Evolutionary conservation across 2,113 vertebrate species (phyloP).

Genomic region (Prinia subflava): DNA sequence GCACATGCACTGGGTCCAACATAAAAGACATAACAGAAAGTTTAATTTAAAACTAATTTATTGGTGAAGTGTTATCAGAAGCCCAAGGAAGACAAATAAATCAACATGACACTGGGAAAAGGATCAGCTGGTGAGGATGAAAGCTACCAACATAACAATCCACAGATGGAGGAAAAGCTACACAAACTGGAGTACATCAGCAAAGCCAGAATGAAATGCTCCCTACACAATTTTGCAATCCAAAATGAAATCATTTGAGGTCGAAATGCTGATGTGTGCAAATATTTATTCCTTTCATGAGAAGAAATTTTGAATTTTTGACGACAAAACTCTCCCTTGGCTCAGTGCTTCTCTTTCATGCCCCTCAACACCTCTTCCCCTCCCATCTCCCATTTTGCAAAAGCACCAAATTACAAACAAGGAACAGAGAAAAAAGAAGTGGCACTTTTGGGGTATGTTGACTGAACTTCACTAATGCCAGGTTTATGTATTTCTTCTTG

Average conservation of each 20-base stretch:
- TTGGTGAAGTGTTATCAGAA: constrained; percentile 48
- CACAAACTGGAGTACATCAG: background rate
- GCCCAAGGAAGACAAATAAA: constrained; percentile 20
- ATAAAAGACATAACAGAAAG: constrained; percentile 14
- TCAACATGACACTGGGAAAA: constrained; percentile 17
- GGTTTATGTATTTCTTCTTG: background rate
- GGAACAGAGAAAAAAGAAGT: background rate
- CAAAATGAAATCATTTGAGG: background rate
- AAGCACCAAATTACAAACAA: background rate
- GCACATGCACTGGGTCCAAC: background rate
- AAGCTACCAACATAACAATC: constrained; percentile 5
- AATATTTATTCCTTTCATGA: constrained; percentile 8
- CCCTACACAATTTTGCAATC: background rate
- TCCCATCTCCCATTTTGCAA: background rate
- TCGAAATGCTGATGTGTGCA: constrained; percentile 19
- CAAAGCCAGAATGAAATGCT: background rate
- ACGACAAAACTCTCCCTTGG: background rate
- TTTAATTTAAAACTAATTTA: constrained; percentile 57
- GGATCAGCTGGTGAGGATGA: constrained; percentile 30
- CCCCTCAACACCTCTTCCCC: fast-evolving
- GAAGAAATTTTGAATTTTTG: background rate
- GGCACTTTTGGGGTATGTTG: background rate
- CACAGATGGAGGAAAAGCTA: background rate
- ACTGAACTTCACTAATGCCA: background rate
- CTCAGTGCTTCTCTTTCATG: background rate